Percentiles rank a stretch among this genome's conserved stretches.
Conservation (phyloP, 2,888 invertebrate genomes). For the Epiblema foenella region DNA sequence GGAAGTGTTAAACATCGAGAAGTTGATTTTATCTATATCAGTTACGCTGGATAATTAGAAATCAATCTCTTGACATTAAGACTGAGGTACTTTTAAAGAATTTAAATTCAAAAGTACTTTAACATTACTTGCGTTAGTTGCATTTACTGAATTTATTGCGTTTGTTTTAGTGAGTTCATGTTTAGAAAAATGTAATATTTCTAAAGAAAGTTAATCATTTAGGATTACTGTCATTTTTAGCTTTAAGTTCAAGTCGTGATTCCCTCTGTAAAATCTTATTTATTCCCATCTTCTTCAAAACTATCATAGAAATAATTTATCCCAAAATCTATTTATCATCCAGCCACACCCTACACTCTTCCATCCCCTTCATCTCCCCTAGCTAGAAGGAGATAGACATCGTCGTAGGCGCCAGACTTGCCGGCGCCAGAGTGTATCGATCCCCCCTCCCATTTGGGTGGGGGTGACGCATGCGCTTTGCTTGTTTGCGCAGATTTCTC, state of each 20-base stretch:
- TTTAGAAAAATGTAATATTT: too few relatives aligned
- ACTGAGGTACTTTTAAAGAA: too few relatives aligned
- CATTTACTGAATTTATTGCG: too few relatives aligned
- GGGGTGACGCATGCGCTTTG: conserved; percentile 65
- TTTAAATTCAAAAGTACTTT: too few relatives aligned
- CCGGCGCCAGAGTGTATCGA: conserved; percentile 81
- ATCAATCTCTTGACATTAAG: neutral
- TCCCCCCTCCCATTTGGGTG: conserved; percentile 51
- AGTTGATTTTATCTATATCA: neutral
- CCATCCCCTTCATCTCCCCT: conserved; percentile 8
- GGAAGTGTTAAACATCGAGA: neutral
- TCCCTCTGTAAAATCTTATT: neutral
- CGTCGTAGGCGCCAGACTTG: conserved; percentile 70
- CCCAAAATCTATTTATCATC: conserved; percentile 26
- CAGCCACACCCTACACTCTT: conserved; percentile 48
- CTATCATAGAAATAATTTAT: neutral
- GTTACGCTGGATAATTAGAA: neutral
- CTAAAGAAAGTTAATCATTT: neutral
- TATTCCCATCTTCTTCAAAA: neutral
- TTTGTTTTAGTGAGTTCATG: too few relatives aligned
- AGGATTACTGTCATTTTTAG: neutral
- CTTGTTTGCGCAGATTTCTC: conserved; percentile 68
- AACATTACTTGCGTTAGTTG: too few relatives aligned
- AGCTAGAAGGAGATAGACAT: conserved; percentile 47
- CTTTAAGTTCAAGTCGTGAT: neutral